A percentile compares a stretch with the other conserved stretches of the same genome.
phyloP scores from a whole-genome alignment of 2,113 vertebrate genomes.

The Phylloscopus trochiloides region DNA sequence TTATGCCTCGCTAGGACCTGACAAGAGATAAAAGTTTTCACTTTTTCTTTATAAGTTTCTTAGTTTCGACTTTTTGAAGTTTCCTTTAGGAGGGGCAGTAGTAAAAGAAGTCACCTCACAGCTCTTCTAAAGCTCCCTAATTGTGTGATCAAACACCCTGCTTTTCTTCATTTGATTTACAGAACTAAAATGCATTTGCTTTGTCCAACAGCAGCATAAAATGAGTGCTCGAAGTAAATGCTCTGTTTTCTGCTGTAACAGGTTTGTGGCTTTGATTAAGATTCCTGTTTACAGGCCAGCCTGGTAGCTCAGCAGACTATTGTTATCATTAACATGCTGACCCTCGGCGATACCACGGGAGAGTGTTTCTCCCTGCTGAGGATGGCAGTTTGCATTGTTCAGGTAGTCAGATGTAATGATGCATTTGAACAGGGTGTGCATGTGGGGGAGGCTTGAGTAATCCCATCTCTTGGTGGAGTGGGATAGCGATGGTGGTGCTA shows the following conservation, averaged over 20 bases:
- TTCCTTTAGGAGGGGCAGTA: not conserved
- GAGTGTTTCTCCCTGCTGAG: constrained; percentile 58
- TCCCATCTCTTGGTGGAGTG: not conserved
- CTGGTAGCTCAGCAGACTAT: constrained; percentile 58
- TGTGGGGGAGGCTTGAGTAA: constrained; percentile 38
- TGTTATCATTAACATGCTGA: constrained; percentile 62
- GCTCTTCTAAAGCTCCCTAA: not conserved
- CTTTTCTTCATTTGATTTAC: constrained; percentile 13
- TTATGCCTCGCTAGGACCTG: not conserved
- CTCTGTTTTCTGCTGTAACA: not conserved
- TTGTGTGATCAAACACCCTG: not conserved
- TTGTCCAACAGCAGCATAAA: not conserved
- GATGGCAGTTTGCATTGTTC: constrained; percentile 66
- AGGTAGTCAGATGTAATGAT: constrained; percentile 47
- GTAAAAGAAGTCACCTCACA: not conserved
- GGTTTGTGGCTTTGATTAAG: constrained; percentile 50
- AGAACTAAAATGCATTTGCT: not conserved
- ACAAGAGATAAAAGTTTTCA: not conserved
- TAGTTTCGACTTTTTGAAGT: not conserved
- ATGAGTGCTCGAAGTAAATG: constrained; percentile 28
- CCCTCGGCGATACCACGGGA: constrained; percentile 41
- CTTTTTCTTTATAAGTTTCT: not conserved
- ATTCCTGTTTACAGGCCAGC: constrained; percentile 59
- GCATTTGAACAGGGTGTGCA: not conserved
- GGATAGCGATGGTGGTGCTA: not conserved